A percentile compares a stretch with the other conserved stretches of the same genome.
Evolutionary conservation across 2,888 invertebrate genomes (phyloP).

Genomic region (Lithophane ornitopus): DNA sequence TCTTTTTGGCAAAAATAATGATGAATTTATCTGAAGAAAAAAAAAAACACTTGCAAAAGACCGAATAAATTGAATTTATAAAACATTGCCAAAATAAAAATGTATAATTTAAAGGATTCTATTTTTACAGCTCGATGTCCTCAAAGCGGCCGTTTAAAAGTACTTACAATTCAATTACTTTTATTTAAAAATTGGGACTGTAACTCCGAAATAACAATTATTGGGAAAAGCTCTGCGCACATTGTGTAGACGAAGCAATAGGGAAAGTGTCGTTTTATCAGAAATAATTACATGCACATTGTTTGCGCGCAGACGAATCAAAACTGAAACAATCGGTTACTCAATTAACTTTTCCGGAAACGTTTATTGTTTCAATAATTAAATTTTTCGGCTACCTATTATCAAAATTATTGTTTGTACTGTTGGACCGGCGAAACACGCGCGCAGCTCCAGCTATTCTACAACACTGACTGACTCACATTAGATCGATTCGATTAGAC

Average conservation of each 20-base stretch:
- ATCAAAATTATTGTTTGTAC: slow-evolving; percentile 2
- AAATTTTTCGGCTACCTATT: slow-evolving; percentile 8
- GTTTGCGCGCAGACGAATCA: slow-evolving; percentile 19
- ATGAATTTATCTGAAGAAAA: slow-evolving; percentile 12
- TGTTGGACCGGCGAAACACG: neutral
- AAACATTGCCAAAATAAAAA: slow-evolving; percentile 26
- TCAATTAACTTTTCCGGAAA: slow-evolving; percentile 13
- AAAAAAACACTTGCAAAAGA: neutral
- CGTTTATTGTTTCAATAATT: slow-evolving; percentile 17
- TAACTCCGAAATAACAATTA: slow-evolving; percentile 35
- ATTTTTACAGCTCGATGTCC: slow-evolving; percentile 25
- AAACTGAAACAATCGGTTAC: slow-evolving; percentile 18
- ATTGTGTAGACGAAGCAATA: neutral
- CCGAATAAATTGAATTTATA: slow-evolving; percentile 24
- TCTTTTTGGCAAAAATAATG: slow-evolving; percentile 8
- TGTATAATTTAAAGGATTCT: slow-evolving; percentile 35
- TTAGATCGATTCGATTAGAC: neutral
- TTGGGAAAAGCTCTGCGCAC: slow-evolving; percentile 6
- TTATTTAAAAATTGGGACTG: slow-evolving; percentile 25
- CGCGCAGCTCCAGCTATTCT: neutral
- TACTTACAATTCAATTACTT: slow-evolving; percentile 25
- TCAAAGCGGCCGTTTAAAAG: slow-evolving; percentile 17
- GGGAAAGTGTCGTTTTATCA: slow-evolving; percentile 7
- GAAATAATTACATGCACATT: slow-evolving; percentile 37
- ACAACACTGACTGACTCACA: neutral